These are phyloP conservation scores for Acyrthosiphon pisum DNA, from an alignment of 1,140 invertebrate genomes.

Conservation along the genomic window DNA sequence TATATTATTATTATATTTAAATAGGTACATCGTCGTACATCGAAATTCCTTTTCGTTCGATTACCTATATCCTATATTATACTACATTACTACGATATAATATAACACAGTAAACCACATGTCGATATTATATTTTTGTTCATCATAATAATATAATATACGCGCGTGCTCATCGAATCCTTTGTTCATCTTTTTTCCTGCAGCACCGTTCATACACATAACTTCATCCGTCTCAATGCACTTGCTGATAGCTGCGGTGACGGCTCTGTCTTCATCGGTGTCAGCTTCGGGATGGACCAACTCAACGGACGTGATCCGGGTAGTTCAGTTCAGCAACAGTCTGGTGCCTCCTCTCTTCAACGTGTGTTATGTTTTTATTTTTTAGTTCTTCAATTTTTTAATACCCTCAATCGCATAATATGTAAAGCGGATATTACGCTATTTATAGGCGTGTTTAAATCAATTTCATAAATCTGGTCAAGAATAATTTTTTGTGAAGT, in stretches of 20 bases:
- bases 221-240: not conserved
- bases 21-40: not conserved
- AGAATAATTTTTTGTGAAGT: not conserved
- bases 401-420: not conserved
- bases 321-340: conserved; percentile 59
- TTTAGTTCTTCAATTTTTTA: not conserved
- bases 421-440: not conserved
- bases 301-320: conserved; percentile 53
- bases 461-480: not conserved
- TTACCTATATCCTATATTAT: not conserved
- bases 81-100: not conserved
- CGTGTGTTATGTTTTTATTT: conserved; percentile 53
- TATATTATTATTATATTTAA: too few relatives aligned
- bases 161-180: not conserved
- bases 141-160: not conserved
- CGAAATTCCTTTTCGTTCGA: not conserved
- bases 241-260: not conserved
- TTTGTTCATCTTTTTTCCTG: not conserved
- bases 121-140: not conserved
- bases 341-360: conserved; percentile 60
- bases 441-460: not conserved
- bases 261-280: not conserved
- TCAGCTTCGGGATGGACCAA: not conserved
- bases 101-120: not conserved
- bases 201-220: not conserved